A percentile compares a stretch with the other conserved stretches of the same genome.
Evolutionary conservation across 2,797 vertebrate species (phyloP).

Genomic region (Champsocephalus gunnari): DNA sequence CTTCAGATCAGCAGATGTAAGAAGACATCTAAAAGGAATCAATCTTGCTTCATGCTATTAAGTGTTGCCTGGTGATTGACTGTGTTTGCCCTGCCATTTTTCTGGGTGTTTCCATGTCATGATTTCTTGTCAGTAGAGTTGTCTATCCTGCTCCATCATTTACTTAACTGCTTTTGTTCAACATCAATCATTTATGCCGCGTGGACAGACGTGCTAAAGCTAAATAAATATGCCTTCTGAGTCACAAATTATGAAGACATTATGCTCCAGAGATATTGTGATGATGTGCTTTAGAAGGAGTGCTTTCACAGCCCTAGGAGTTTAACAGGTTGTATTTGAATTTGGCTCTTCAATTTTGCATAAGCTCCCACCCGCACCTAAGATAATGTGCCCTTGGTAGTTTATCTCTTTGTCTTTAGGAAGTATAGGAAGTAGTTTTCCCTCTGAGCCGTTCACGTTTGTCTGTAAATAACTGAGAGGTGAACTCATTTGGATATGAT

Average conservation of each 20-base stretch:
- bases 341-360: slow-evolving; percentile 61
- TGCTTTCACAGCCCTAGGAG: slow-evolving; percentile 36
- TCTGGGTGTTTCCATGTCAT: slow-evolving; percentile 22
- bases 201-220: slow-evolving; percentile 48
- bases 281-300: slow-evolving; percentile 6
- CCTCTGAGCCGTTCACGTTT: slow-evolving; percentile 12
- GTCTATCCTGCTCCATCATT: slow-evolving; percentile 30
- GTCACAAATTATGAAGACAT: slow-evolving; percentile 33
- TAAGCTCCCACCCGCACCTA: slow-evolving; percentile 17
- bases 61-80: slow-evolving; percentile 16
- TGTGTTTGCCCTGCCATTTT: slow-evolving; percentile 60
- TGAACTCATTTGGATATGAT: slow-evolving; percentile 25
- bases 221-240: slow-evolving; percentile 56
- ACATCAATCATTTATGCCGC: slow-evolving; percentile 66
- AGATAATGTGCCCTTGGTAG: slow-evolving; percentile 53
- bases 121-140: slow-evolving; percentile 22
- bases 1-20: slow-evolving; percentile 1
- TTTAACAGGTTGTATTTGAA: slow-evolving; percentile 50
- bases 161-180: slow-evolving; percentile 28
- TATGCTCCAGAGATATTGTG: slow-evolving; percentile 32
- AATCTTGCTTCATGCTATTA: slow-evolving; percentile 21
- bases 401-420: slow-evolving; percentile 25
- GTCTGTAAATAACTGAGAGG: slow-evolving; percentile 17
- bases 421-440: not conserved
- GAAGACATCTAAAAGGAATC: slow-evolving; percentile 13